Conservation (phyloP, 1,140 invertebrate species). For the Archivesica marissinica region DNA sequence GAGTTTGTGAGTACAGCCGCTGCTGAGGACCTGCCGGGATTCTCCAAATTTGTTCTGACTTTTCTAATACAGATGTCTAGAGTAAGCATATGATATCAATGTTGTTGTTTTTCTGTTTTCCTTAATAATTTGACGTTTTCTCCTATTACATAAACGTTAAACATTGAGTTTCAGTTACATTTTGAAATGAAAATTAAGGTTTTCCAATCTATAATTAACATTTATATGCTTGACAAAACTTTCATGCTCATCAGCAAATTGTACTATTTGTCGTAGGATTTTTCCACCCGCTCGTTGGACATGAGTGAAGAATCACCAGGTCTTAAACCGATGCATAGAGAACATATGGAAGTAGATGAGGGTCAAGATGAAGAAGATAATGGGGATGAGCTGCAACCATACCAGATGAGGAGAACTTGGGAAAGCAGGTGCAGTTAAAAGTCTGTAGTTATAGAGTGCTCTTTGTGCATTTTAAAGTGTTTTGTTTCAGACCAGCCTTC, state of each 20-base stretch:
- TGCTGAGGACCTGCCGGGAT: conserved; percentile 79
- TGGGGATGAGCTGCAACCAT: conserved; percentile 62
- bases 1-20: conserved; percentile 71
- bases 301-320: conserved; percentile 79
- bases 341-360: conserved; percentile 49
- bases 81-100: conserved; percentile 71
- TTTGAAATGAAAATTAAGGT: too few relatives aligned
- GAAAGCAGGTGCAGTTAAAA: conserved; percentile 75
- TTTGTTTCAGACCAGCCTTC: too few relatives aligned
- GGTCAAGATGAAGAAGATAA: conserved; percentile 60
- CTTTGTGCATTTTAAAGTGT: too few relatives aligned
- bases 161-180: too few relatives aligned
- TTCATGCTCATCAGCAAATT: too few relatives aligned
- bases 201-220: too few relatives aligned
- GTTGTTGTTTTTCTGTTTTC: too few relatives aligned
- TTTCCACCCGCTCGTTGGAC: conserved; percentile 79
- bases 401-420: conserved; percentile 78
- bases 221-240: too few relatives aligned
- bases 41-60: conserved; percentile 77
- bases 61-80: conserved; percentile 82
- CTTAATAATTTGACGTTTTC: too few relatives aligned
- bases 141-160: too few relatives aligned
- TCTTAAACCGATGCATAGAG: not conserved
- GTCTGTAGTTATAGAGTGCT: too few relatives aligned
- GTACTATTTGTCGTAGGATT: conserved; percentile 69